A percentile compares a stretch with the other conserved stretches of the same genome.
Conservation (phyloP, 2,888 invertebrate genomes). For the Eudasyphora cyanicolor region DNA sequence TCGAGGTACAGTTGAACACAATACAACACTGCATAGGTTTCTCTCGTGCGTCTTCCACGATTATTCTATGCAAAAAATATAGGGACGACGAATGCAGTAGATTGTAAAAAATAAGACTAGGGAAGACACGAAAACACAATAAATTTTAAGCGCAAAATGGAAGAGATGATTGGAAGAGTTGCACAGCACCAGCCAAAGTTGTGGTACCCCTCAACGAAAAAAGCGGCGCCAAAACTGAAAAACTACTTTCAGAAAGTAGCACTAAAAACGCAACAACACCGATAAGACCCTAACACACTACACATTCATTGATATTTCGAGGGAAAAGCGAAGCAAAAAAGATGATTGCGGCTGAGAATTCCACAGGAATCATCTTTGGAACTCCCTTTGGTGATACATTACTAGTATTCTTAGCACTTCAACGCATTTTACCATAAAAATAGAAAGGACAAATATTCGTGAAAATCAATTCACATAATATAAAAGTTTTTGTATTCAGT, state of each 20-base stretch:
- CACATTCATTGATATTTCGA: background rate
- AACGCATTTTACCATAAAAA: too few relatives aligned
- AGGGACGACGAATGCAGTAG: conserved; percentile 39
- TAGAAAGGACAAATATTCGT: too few relatives aligned
- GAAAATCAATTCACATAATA: too few relatives aligned
- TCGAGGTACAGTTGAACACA: conserved; percentile 53
- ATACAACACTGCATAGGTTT: conserved; percentile 50
- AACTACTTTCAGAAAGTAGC: background rate
- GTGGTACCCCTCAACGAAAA: conserved; percentile 36
- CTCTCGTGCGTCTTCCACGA: background rate
- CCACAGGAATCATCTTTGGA: background rate
- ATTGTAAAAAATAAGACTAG: conserved; percentile 28
- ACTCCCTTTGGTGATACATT: too few relatives aligned
- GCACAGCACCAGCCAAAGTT: too few relatives aligned
- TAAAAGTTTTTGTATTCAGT: conserved; percentile 22
- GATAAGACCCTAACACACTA: background rate
- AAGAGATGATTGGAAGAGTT: conserved; percentile 39
- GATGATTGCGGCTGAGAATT: too few relatives aligned
- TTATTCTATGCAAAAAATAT: conserved; percentile 50
- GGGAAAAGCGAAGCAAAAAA: background rate
- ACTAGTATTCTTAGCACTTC: background rate
- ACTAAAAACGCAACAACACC: background rate
- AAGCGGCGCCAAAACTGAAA: conserved; percentile 63
- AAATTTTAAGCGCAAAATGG: conserved; percentile 47
- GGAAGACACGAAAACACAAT: conserved; percentile 57